Conservation (phyloP, 2,113 vertebrate genomes). For the Delphinapterus leucas region DNA sequence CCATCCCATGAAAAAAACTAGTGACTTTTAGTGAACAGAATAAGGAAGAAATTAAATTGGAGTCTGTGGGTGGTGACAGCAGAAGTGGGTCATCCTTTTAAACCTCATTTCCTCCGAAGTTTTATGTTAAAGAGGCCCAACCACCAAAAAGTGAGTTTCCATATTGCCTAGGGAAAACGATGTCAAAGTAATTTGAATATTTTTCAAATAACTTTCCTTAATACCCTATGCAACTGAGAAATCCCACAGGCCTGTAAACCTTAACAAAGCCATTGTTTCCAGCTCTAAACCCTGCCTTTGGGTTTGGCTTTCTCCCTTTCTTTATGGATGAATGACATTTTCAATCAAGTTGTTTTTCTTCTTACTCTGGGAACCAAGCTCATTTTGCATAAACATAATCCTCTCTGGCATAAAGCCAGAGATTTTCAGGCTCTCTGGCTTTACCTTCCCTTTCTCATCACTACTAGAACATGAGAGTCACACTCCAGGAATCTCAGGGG, state of each 20-base stretch:
- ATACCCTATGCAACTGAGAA: not conserved
- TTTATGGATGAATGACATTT: constrained; percentile 30
- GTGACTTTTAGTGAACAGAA: not conserved
- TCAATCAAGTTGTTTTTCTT: constrained; percentile 30
- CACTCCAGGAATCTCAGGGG: not conserved
- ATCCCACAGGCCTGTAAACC: not conserved
- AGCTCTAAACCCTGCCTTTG: not conserved
- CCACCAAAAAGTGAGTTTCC: not conserved
- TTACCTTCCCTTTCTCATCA: not conserved
- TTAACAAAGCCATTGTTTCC: constrained; percentile 5
- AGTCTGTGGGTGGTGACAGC: not conserved
- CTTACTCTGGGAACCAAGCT: constrained; percentile 7
- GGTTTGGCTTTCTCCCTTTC: constrained; percentile 14
- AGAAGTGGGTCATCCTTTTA: not conserved
- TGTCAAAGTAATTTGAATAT: constrained; percentile 19
- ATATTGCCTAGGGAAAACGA: not conserved
- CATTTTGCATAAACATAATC: not conserved
- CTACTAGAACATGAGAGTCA: not conserved
- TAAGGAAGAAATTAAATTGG: not conserved
- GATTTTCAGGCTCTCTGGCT: not conserved
- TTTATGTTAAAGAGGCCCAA: not conserved
- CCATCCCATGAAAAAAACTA: not conserved
- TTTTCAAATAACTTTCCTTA: constrained; percentile 46
- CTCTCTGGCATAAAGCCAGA: not conserved
- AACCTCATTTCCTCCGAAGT: not conserved